phyloP scores from a whole-genome alignment of 2,888 invertebrate species.

The Tromatobia lineatoria region DNA sequence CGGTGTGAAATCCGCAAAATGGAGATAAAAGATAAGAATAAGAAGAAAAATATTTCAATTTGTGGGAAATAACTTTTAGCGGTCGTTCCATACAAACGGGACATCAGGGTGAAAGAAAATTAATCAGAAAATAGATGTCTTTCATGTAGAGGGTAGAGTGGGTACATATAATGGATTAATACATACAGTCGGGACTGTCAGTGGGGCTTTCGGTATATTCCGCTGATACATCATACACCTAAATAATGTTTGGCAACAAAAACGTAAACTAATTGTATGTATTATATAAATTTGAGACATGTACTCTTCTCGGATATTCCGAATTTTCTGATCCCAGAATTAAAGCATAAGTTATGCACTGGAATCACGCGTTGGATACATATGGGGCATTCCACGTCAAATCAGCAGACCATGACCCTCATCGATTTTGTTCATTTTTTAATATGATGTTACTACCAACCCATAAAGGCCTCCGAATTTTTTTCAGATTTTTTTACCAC shows the following conservation, averaged over 20 bases:
- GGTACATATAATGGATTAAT: background rate
- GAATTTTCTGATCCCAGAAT: no score
- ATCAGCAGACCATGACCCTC: no score
- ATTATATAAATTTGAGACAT: background rate
- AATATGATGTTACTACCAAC: no score
- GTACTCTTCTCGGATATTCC: no score
- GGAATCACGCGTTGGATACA: no score
- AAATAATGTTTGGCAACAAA: background rate
- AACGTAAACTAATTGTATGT: background rate
- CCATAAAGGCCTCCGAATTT: no score
- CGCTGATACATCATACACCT: background rate
- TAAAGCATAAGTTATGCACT: no score
- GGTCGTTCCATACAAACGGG: background rate
- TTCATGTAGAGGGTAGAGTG: background rate
- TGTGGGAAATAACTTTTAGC: background rate
- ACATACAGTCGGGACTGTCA: background rate
- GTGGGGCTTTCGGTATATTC: background rate
- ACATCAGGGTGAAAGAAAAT: background rate
- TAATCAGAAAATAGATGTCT: background rate
- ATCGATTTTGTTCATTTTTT: no score
- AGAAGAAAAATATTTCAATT: conserved; percentile 13
- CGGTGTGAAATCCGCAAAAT: background rate
- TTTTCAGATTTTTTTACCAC: no score
- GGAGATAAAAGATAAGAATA: background rate
- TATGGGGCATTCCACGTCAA: no score